These are phyloP conservation scores for Nasua narica DNA, from an alignment of 2,797 vertebrate species.

Conservation along the genomic window DNA sequence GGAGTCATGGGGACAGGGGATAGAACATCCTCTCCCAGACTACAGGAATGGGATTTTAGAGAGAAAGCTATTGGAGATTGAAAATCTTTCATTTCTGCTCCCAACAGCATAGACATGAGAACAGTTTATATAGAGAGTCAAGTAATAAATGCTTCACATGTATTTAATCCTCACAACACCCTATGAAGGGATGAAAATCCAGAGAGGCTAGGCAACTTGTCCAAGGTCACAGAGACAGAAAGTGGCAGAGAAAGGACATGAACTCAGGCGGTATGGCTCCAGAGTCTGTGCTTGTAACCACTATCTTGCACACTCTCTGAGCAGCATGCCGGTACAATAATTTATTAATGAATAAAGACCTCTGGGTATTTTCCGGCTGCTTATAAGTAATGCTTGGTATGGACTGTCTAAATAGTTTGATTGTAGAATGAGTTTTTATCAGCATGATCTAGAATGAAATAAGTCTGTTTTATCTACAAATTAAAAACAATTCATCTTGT, in stretches of 20 bases:
- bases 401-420: background rate
- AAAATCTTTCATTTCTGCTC: background rate
- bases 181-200: background rate
- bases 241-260: background rate
- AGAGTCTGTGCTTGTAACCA: background rate
- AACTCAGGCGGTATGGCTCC: background rate
- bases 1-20: background rate
- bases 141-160: background rate
- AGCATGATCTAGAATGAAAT: background rate
- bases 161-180: background rate
- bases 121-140: background rate
- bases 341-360: background rate
- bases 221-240: background rate
- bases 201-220: background rate
- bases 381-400: background rate
- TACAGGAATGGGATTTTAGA: background rate
- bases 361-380: background rate
- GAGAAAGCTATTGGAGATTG: background rate
- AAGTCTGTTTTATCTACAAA: constrained; percentile 19
- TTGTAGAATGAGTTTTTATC: constrained; percentile 14
- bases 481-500: constrained; percentile 31
- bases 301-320: background rate
- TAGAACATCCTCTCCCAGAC: background rate
- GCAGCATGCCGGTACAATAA: background rate
- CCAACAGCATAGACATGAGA: background rate